Conservation (phyloP, 1,140 invertebrate genomes). For the Penaeus indicus region DNA sequence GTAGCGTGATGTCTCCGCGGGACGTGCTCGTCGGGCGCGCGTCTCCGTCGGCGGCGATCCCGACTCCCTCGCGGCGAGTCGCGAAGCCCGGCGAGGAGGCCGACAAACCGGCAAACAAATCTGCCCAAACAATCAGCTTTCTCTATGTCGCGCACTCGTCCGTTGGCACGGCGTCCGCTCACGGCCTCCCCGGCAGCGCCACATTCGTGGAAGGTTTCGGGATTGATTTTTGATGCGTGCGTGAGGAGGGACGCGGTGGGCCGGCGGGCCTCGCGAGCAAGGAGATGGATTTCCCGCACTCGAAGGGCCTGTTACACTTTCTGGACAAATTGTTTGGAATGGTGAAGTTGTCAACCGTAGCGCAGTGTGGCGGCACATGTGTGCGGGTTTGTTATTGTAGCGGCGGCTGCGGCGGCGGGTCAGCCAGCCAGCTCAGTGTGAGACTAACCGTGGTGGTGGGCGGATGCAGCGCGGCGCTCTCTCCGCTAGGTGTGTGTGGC, state of each 20-base stretch:
- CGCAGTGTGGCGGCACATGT: conserved; percentile 32
- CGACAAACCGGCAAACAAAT: not conserved
- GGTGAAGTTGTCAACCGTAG: not conserved
- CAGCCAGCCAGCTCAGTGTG: conserved; percentile 19
- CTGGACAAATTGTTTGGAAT: no score
- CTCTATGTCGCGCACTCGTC: not conserved
- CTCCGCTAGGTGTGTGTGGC: no score
- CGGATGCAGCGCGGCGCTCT: not conserved
- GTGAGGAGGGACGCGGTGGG: no score
- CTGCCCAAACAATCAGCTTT: conserved; percentile 25
- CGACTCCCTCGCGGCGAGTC: no score
- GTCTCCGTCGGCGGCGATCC: no score
- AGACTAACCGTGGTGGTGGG: conserved; percentile 12
- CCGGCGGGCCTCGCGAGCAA: no score
- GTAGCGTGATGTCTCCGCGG: no score
- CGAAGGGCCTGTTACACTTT: no score
- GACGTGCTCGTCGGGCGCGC: no score
- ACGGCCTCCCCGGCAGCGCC: not conserved
- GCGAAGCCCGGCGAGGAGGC: not conserved
- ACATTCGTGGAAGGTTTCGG: not conserved
- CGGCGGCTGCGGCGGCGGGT: not conserved
- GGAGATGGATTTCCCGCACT: no score
- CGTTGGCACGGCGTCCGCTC: not conserved
- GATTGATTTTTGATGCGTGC: no score
- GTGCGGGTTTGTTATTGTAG: conserved; percentile 47